These are phyloP conservation scores for Embidobia sp. DNA, from an alignment of 2,888 invertebrate genomes.

Conservation along the genomic window DNA sequence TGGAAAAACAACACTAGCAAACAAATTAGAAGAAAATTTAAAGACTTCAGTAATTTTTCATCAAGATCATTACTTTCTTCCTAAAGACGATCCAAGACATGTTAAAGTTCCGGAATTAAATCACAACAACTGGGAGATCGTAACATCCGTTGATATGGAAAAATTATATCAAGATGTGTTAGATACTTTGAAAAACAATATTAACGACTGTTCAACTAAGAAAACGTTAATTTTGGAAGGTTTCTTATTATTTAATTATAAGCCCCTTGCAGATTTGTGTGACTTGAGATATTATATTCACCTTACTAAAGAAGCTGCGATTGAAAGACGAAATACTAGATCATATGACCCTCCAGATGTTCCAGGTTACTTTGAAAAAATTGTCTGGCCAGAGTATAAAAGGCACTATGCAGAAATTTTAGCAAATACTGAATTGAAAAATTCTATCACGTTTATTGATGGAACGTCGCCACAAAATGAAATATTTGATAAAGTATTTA, in stretches of 20 bases:
- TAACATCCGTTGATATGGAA: slow-evolving; percentile 88
- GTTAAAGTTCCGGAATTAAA: slow-evolving; percentile 85
- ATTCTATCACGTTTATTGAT: slow-evolving; percentile 73
- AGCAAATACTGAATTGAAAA: slow-evolving; percentile 67
- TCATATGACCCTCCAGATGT: slow-evolving; percentile 94
- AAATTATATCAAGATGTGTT: slow-evolving; percentile 85
- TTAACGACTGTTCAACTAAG: slow-evolving; percentile 71
- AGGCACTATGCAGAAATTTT: slow-evolving; percentile 83
- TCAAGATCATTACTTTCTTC: slow-evolving; percentile 90
- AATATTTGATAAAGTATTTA: slow-evolving; percentile 68
- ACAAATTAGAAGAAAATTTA: slow-evolving; percentile 82
- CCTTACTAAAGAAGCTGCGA: slow-evolving; percentile 87
- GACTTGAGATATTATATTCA: slow-evolving; percentile 89
- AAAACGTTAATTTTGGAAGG: slow-evolving; percentile 89
- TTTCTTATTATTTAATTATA: slow-evolving; percentile 88
- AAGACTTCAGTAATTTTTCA: slow-evolving; percentile 83
- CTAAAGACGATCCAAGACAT: slow-evolving; percentile 86
- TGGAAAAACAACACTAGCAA: slow-evolving; percentile 90
- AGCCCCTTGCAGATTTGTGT: slow-evolving; percentile 86
- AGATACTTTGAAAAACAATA: slow-evolving; percentile 68
- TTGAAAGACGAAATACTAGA: slow-evolving; percentile 84
- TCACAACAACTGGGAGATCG: slow-evolving; percentile 89
- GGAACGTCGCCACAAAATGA: slow-evolving; percentile 69
- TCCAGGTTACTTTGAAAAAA: slow-evolving; percentile 92
- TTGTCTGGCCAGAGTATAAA: slow-evolving; percentile 95